A percentile compares a stretch with the other conserved stretches of the same genome.
Conservation (phyloP, 2,797 vertebrate species). For the Vultur gryphus region DNA sequence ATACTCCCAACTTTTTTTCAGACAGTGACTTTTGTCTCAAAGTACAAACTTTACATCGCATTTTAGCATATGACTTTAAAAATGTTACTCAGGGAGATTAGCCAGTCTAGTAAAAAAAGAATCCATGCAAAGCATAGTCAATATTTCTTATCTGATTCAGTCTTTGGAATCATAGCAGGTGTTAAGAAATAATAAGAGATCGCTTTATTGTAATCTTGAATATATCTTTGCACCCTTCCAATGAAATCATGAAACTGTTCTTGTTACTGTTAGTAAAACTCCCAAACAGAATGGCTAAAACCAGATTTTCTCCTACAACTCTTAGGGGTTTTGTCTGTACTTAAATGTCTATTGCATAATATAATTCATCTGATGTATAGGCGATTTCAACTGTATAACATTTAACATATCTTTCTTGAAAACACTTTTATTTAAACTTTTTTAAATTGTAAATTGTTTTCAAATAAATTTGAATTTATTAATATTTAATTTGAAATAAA, state of each 20-base stretch:
- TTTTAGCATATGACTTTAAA: background rate
- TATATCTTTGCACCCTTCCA: background rate
- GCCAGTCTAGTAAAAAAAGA: background rate
- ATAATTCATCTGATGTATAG: background rate
- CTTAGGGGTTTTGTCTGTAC: background rate
- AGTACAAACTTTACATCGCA: background rate
- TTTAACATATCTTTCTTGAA: background rate
- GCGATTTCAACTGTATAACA: accelerated
- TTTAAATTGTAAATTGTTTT: background rate
- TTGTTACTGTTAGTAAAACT: background rate
- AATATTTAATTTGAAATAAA: background rate
- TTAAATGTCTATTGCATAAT: background rate
- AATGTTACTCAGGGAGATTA: background rate
- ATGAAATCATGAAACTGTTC: background rate
- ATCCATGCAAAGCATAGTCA: background rate
- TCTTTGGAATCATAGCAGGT: background rate
- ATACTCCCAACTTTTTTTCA: background rate
- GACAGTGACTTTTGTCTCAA: background rate
- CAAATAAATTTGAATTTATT: background rate
- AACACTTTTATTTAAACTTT: background rate
- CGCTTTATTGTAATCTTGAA: accelerated
- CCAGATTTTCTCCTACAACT: background rate
- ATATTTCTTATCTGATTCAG: background rate
- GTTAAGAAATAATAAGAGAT: background rate
- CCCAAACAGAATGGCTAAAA: background rate